Percentiles rank a stretch among this genome's conserved stretches.
phyloP scores from a whole-genome alignment of 2,888 invertebrate genomes.

The Dorcus hopei region DNA sequence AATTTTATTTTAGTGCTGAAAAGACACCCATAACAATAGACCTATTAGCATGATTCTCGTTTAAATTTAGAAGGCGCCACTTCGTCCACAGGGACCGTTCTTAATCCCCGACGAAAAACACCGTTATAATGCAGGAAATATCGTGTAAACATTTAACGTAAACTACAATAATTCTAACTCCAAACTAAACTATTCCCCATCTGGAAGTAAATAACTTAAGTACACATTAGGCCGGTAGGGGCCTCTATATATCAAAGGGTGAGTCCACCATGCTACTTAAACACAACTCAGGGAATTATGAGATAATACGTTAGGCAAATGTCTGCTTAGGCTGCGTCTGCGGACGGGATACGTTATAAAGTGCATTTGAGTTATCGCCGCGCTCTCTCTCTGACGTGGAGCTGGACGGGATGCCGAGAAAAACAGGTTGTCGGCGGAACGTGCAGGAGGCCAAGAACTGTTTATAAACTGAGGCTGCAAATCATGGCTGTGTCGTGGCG shows the following conservation, averaged over 20 bases:
- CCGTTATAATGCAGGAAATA: no score
- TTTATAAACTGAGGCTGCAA: slow-evolving; percentile 30
- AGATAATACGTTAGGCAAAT: slow-evolving; percentile 48
- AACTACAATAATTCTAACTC: slow-evolving; percentile 6
- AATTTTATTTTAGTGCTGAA: no score
- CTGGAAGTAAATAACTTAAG: slow-evolving; percentile 47
- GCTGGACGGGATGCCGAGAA: slow-evolving; percentile 2
- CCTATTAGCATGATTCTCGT: no score
- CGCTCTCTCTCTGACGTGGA: slow-evolving; percentile 7
- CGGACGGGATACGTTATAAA: slow-evolving; percentile 5
- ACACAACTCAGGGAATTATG: slow-evolving; percentile 47
- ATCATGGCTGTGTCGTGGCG: slow-evolving; percentile 31
- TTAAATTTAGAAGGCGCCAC: no score
- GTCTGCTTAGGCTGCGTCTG: slow-evolving; percentile 39
- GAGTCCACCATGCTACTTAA: slow-evolving; percentile 43
- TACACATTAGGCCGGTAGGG: slow-evolving; percentile 43
- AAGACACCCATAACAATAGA: no score
- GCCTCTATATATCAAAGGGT: slow-evolving; percentile 43
- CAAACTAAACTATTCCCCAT: slow-evolving; percentile 36
- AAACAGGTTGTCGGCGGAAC: slow-evolving; percentile 12
- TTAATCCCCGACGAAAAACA: no score
- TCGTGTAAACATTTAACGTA: no score
- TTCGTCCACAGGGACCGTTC: no score
- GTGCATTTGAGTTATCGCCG: slow-evolving; percentile 6
- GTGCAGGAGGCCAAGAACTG: slow-evolving; percentile 22